Percentiles rank a stretch among this genome's conserved stretches.
Evolutionary conservation across 1,140 invertebrate species (phyloP).

Genomic region (Homarus americanus): DNA sequence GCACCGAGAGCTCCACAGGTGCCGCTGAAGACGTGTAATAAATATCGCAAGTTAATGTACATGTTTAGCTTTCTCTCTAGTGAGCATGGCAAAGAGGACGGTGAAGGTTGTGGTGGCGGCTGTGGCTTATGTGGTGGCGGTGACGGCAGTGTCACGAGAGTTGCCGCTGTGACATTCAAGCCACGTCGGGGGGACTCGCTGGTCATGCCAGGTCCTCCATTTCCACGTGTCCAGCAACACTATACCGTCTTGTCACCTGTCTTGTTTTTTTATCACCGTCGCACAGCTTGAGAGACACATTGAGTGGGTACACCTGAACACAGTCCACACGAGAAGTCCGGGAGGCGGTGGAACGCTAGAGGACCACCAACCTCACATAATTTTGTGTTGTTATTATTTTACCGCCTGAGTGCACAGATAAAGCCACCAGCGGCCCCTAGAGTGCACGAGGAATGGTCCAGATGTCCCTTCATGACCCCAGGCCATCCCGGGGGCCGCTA

Average conservation of each 20-base stretch:
- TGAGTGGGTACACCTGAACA: not conserved
- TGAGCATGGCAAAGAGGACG: too few species aligned
- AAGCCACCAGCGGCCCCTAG: not conserved
- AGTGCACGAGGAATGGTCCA: not conserved
- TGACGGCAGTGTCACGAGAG: constrained; percentile 13
- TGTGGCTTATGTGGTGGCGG: not conserved
- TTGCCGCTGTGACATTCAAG: constrained; percentile 5
- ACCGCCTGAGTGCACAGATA: not conserved
- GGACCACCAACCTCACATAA: too few species aligned
- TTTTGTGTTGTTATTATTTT: not conserved
- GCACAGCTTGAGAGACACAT: too few species aligned
- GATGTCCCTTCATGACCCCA: not conserved
- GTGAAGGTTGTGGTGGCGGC: not conserved
- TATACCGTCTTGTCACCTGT: too few species aligned
- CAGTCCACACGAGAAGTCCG: not conserved
- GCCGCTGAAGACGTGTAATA: too few species aligned
- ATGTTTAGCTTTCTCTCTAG: too few species aligned
- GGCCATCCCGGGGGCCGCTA: not conserved
- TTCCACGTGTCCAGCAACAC: too few species aligned
- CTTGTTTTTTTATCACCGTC: too few species aligned
- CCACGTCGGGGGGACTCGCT: not conserved
- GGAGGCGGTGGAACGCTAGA: too few species aligned
- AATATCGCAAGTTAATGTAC: too few species aligned
- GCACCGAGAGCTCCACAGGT: too few species aligned
- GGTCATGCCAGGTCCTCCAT: too few species aligned